Base-by-base conservation (phyloP, 2,888 invertebrate genomes). In the Choreutis nemorana region DNA sequence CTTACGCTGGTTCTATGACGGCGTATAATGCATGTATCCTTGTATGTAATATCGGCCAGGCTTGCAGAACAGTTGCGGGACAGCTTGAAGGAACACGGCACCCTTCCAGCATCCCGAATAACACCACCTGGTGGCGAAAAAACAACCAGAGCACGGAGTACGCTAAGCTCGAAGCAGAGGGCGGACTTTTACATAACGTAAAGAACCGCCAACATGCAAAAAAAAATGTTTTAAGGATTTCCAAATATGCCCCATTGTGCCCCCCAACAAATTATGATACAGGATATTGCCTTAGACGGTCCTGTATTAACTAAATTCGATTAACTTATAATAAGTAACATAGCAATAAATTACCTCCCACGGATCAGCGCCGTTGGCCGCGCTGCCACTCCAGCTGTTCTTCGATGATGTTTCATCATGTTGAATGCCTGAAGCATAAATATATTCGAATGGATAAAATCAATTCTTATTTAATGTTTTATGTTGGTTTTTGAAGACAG, bases 1-100 rank as follows among this genome's bases (percentile, higher is more conserved):
- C 89, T 86, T 65, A 92, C 91, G 91, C 90, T 4, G 94, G 97
- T 78, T 99, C 98, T 9, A 99, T 91, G 32, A 96, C 92, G 22
- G 91, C 89, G 64, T 91, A 97, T 2, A 98, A 82, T 0, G 94
- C 90, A 47, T 92, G 94, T 30, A 98, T 86, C 42, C 98, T 83
- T 0, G 91, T 87, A 73, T 92, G 97, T 14, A 96, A 89, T 33
- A 96, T 90, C 0, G 97, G 95, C 99, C 99, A 99, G 2, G 97
- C 92, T 53, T 95, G 93, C 23, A 88, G 83, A 1, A 94, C 85
- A 2, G 94, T 93, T 13, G 89, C 86, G 0, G 94, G 91, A 54
- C 97, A 97, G 18, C 86, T 81, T 8, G 89, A 86, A 11, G 94
- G 84, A 27, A 97, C 87, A 32, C 90, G 85, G 36, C 88, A 89